These are phyloP conservation scores for Apomyelois bistriatella DNA, from an alignment of 2,888 invertebrate genomes.

Conservation along the genomic window DNA sequence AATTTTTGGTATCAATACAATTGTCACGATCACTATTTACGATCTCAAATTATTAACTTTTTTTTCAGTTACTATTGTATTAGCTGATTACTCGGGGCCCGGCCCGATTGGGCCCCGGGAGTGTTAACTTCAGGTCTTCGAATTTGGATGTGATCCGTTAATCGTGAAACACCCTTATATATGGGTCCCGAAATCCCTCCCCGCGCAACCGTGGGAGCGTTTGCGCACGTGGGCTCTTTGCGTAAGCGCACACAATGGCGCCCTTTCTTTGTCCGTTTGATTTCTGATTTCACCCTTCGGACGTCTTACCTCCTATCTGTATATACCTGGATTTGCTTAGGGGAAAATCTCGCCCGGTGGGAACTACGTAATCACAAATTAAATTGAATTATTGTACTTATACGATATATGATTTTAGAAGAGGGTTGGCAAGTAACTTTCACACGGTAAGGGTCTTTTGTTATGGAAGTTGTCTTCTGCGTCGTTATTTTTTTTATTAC, in stretches of 20 bases:
- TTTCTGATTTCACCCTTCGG: conserved; percentile 70
- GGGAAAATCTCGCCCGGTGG: conserved; percentile 73
- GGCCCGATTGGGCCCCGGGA: conserved; percentile 52
- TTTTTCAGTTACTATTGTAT: not conserved
- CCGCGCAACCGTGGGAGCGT: conserved; percentile 65
- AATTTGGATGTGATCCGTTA: conserved; percentile 59
- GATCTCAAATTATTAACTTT: not conserved
- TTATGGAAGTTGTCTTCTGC: conserved; percentile 8
- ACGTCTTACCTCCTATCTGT: conserved; percentile 70
- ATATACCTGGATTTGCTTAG: conserved; percentile 65
- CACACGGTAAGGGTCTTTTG: conserved; percentile 49
- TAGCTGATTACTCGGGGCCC: conserved; percentile 38
- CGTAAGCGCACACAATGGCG: conserved; percentile 69
- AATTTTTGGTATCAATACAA: not conserved
- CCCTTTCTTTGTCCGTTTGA: conserved; percentile 68
- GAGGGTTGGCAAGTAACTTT: conserved; percentile 62
- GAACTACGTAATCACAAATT: conserved; percentile 65
- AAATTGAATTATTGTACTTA: conserved; percentile 60
- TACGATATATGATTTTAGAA: conserved; percentile 50
- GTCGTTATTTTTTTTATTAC: conserved; percentile 15
- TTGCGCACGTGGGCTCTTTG: conserved; percentile 69
- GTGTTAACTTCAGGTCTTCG: conserved; percentile 46
- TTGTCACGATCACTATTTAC: not conserved
- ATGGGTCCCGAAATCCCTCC: conserved; percentile 54
- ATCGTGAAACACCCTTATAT: conserved; percentile 49